Conservation (phyloP, 2,113 vertebrate species). For the Vombatus ursinus region DNA sequence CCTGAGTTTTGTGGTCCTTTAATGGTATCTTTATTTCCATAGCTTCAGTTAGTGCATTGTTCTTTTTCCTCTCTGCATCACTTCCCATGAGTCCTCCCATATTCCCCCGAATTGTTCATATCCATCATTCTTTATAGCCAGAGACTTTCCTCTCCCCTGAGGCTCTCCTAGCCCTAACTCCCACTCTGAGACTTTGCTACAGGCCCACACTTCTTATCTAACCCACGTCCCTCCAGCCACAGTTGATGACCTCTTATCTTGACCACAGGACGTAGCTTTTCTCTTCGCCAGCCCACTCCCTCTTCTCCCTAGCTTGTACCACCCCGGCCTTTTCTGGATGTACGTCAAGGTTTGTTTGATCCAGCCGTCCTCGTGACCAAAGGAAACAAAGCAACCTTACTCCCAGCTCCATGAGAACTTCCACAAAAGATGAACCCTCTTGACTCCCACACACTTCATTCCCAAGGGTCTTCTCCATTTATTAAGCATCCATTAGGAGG, state of each 20-base stretch:
- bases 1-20: background rate
- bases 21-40: background rate
- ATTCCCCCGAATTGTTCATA: background rate
- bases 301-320: background rate
- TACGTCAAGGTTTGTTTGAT: background rate
- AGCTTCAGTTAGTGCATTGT: background rate
- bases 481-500: background rate
- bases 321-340: background rate
- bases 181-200: background rate
- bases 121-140: background rate
- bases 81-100: background rate
- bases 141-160: background rate
- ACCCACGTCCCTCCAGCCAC: background rate
- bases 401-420: accelerated
- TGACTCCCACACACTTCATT: accelerated
- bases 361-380: too few species aligned
- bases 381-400: accelerated
- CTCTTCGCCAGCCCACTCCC: background rate
- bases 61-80: background rate
- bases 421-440: background rate
- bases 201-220: background rate
- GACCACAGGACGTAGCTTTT: background rate
- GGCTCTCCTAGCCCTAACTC: background rate
- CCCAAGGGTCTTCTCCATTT: background rate
- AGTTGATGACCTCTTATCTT: background rate